These are phyloP conservation scores for Scytalopus superciliaris DNA, from an alignment of 2,113 vertebrate species.

Conservation along the genomic window DNA sequence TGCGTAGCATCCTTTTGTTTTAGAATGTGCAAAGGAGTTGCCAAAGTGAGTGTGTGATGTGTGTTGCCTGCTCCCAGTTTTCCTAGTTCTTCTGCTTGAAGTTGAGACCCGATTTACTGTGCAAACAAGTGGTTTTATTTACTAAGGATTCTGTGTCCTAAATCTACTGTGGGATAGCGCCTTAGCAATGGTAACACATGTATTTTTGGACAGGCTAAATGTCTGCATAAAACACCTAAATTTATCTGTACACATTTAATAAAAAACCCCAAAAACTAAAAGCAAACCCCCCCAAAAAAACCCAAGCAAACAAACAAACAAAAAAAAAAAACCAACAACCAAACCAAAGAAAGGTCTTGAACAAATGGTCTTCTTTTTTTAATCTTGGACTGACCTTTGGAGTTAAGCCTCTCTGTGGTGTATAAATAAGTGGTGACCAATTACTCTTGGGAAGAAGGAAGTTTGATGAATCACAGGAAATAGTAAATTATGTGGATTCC, in stretches of 20 bases:
- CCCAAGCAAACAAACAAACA: not conserved
- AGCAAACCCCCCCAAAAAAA: not conserved
- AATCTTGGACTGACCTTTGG: slow-evolving; percentile 48
- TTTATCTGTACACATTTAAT: not conserved
- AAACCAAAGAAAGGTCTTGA: slow-evolving; percentile 12
- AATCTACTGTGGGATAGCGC: accelerated
- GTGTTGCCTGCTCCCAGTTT: not conserved
- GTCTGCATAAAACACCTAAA: not conserved
- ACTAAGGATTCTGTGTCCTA: not conserved
- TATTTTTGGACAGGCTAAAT: not conserved
- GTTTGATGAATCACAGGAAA: slow-evolving; percentile 78
- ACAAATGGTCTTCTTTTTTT: slow-evolving; percentile 8
- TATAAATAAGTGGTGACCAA: slow-evolving; percentile 64
- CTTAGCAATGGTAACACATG: accelerated
- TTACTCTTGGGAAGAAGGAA: slow-evolving; percentile 72
- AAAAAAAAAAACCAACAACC: not conserved
- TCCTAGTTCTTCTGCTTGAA: not conserved
- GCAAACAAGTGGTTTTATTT: not conserved
- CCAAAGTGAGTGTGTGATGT: accelerated
- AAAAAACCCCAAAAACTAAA: not conserved
- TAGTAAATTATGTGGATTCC: slow-evolving; percentile 76
- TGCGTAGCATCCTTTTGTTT: not conserved
- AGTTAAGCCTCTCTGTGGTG: slow-evolving; percentile 29
- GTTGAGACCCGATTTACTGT: accelerated
- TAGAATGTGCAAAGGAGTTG: not conserved